Evolutionary conservation across 2,113 vertebrate species (phyloP), one percentile per base, ranked within the genome.

Genomic region (Nettapus auritus): DNA sequence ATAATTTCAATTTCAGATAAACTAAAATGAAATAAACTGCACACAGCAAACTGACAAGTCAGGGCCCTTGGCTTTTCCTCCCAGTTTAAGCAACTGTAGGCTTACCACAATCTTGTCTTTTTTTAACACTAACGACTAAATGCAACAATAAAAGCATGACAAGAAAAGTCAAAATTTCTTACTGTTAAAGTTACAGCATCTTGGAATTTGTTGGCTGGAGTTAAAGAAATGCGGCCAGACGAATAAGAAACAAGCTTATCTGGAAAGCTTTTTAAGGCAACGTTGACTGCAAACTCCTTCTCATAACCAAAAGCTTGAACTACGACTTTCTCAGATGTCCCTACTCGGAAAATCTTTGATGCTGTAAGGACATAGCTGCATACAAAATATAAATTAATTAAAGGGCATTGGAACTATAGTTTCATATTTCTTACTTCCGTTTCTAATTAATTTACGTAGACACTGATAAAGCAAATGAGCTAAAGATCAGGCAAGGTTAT

Each of bases 301-400:
- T 97, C 70, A 21, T 98, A 98, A 23, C 98, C 98, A 93, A 99
- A 99, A 78, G 98, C 88, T 96, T 99, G 99, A 73, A 99, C 75
- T 25, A 99, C 92, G 20, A 99, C 98, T 16, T 95, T 98, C 94
- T 99, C 98, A 60, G 93, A 64, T 3, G 99, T 98, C 19, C 98
- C 99, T 57, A 98, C 85, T 33, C 95, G 96, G 33, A 99, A 76
- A 10, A 97, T 42, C 94, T 98, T 98, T 19, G 99, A 99, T 52
- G 98, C 98, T 23, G 98, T 98, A 36, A 99, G 94, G 85, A 99
- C 96, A 29, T 98, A 99, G 11, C 99, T 99, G 90, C 25, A 44
- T 12, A n/a, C 0, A 20, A 52, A 75, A 94, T 6, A 86, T 28
- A 85, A 97, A 94, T 83, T 11, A 96, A 67, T 5, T 63, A 55